These are phyloP conservation scores for Dryocosmus kuriphilus DNA, from an alignment of 2,888 invertebrate genomes.

Conservation along the genomic window DNA sequence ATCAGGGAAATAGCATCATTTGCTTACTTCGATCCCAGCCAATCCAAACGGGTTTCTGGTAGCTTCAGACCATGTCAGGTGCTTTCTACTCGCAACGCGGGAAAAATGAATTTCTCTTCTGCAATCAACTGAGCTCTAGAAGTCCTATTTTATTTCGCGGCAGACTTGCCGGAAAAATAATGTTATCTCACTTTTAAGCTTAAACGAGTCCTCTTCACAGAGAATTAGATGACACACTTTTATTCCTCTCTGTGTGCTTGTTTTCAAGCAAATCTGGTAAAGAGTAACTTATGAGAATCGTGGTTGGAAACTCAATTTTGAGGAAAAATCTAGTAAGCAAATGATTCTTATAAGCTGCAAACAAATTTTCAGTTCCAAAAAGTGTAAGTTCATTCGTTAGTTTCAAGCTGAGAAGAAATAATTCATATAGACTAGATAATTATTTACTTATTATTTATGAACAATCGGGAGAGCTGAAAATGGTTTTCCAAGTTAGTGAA, in stretches of 20 bases:
- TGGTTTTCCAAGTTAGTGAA: too few species aligned
- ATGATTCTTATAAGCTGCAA: too few species aligned
- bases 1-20: constrained; percentile 46
- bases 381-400: too few species aligned
- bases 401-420: too few species aligned
- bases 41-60: constrained; percentile 39
- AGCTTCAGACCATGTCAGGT: constrained; percentile 29
- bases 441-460: too few species aligned
- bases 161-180: constrained; percentile 8
- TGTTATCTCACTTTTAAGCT: background rate
- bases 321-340: too few species aligned
- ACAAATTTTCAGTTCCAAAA: too few species aligned
- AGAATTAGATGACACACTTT: background rate
- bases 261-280: background rate
- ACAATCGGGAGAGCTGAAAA: too few species aligned
- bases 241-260: too few species aligned
- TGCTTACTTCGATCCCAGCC: constrained; percentile 43
- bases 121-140: constrained; percentile 56
- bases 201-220: background rate
- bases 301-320: too few species aligned
- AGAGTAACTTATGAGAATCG: too few species aligned
- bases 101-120: constrained; percentile 60
- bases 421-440: too few species aligned
- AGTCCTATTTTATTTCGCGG: constrained; percentile 53
- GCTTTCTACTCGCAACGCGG: constrained; percentile 30